phyloP scores from a whole-genome alignment of 1,140 invertebrate species.

The Anastrepha ludens region DNA sequence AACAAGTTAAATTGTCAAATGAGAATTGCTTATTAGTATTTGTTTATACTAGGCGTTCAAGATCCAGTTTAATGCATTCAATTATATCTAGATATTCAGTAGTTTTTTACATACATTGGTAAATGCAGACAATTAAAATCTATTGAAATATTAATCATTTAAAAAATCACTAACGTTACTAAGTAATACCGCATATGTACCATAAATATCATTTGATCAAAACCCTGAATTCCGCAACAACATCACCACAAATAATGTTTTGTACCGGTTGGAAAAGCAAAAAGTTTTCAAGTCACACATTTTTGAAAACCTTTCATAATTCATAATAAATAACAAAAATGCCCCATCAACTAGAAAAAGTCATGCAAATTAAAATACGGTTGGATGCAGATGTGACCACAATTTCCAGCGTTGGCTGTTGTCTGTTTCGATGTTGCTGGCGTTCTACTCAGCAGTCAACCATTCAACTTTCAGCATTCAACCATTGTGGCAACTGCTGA shows the following conservation, averaged over 20 bases:
- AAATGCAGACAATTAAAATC: too few species aligned
- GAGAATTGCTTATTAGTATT: too few species aligned
- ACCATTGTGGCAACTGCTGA: neutral
- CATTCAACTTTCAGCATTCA: neutral
- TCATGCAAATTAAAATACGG: constrained; percentile 36
- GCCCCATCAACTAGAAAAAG: constrained; percentile 31
- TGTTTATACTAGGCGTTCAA: too few species aligned
- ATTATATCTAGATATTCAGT: too few species aligned
- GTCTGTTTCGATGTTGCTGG: neutral
- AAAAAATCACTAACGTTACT: neutral
- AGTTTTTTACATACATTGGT: too few species aligned
- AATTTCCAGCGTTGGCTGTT: constrained; percentile 7
- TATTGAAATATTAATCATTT: neutral
- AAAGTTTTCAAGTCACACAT: constrained; percentile 40
- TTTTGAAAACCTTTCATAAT: constrained; percentile 26
- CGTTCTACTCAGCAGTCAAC: neutral
- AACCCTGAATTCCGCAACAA: neutral
- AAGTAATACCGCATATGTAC: neutral
- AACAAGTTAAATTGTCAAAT: too few species aligned
- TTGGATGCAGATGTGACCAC: constrained; percentile 24
- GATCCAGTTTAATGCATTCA: too few species aligned
- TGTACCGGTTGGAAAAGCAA: neutral
- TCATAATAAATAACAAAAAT: constrained; percentile 35
- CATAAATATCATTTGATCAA: neutral
- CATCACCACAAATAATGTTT: constrained; percentile 3